These are phyloP conservation scores for Zoroaster sp. DNA, from an alignment of 53 echinoderm and acorn worm species.

Conservation along the genomic window DNA sequence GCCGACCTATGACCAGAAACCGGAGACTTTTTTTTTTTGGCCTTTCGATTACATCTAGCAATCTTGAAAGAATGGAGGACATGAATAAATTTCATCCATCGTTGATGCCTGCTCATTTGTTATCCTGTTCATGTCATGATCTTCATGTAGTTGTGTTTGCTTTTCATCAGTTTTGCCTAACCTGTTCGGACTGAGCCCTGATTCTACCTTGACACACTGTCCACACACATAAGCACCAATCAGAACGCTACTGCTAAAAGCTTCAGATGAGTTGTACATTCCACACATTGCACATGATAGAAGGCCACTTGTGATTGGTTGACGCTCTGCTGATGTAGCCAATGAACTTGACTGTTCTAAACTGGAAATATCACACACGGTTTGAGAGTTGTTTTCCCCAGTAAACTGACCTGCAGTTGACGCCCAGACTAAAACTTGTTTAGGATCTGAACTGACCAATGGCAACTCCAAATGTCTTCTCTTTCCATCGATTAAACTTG, in stretches of 20 bases:
- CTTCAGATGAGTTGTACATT: not conserved
- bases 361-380: not conserved
- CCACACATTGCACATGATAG: not conserved
- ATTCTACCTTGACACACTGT: not conserved
- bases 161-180: not conserved
- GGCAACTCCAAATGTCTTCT: not conserved
- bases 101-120: not conserved
- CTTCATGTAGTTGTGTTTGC: not conserved
- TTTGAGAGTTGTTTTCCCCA: not conserved
- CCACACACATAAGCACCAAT: not conserved
- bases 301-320: conserved; percentile 2
- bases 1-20: too few relatives aligned
- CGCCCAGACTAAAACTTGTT: not conserved
- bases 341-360: not conserved
- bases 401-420: not conserved
- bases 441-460: not conserved
- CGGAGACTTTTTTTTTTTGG: too few relatives aligned
- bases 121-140: not conserved
- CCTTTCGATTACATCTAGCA: not conserved
- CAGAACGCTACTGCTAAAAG: not conserved
- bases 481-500: not conserved
- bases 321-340: not conserved
- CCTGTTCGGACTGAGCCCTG: not conserved
- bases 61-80: conserved; percentile 17
- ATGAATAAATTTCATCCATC: not conserved